A percentile compares a stretch with the other conserved stretches of the same genome.
These are phyloP conservation scores for Indri indri DNA, from an alignment of 2,113 vertebrate genomes.

Conservation along the genomic window DNA sequence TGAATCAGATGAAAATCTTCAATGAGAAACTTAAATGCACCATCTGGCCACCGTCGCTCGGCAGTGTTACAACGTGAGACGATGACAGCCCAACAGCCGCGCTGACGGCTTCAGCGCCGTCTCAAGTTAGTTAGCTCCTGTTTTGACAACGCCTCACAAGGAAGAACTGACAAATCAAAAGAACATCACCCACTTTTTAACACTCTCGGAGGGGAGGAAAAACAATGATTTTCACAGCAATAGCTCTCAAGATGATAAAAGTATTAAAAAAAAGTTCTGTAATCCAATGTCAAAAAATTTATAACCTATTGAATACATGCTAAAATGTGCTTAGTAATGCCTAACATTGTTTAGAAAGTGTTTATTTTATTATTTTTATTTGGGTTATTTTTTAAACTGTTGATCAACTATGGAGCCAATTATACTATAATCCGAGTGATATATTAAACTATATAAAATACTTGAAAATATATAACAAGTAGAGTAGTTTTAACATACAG, in stretches of 20 bases:
- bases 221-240: neutral
- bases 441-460: neutral
- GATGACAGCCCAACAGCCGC: constrained; percentile 74
- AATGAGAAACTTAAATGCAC: constrained; percentile 79
- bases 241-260: neutral
- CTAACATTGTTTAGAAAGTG: neutral
- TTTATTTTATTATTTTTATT: neutral
- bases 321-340: neutral
- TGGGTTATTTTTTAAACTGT: neutral
- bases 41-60: constrained; percentile 81
- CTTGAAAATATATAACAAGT: neutral
- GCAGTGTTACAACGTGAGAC: constrained; percentile 71
- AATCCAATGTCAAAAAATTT: neutral
- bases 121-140: constrained; percentile 62
- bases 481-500: neutral
- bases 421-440: neutral
- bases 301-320: neutral
- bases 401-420: neutral
- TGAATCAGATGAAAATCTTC: constrained; percentile 84
- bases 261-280: neutral
- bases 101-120: constrained; percentile 61
- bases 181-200: neutral
- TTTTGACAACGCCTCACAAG: constrained; percentile 51
- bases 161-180: constrained; percentile 42
- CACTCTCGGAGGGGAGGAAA: neutral